Evolutionary conservation across 1,140 invertebrate genomes (phyloP).

Genomic region (Drosophila rhopaloa): DNA sequence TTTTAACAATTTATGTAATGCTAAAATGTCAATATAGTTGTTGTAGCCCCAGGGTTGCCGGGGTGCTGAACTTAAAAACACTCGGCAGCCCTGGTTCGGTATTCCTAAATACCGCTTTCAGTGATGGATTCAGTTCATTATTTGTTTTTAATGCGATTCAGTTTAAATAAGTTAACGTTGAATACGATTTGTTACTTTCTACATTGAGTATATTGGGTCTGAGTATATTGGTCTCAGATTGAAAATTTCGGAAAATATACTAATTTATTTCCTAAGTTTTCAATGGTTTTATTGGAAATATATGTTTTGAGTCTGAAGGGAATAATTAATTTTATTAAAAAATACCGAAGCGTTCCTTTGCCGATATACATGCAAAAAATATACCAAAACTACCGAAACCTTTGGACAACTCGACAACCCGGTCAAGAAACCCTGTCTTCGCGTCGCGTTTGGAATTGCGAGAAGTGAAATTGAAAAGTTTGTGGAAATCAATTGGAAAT

Average conservation of each 20-base stretch:
- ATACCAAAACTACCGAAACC: constrained; percentile 1
- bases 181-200: too few relatives aligned
- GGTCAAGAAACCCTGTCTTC: constrained; percentile 3
- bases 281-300: too few relatives aligned
- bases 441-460: constrained; percentile 52
- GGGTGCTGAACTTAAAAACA: not conserved
- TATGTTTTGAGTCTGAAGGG: too few relatives aligned
- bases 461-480: constrained; percentile 33
- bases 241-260: too few relatives aligned
- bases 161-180: too few relatives aligned
- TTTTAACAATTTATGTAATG: constrained; percentile 81
- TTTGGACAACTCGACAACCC: not conserved
- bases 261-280: too few relatives aligned
- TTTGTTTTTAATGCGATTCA: too few relatives aligned
- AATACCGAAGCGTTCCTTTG: not conserved
- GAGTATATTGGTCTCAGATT: too few relatives aligned
- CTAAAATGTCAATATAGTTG: constrained; percentile 66
- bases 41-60: constrained; percentile 45
- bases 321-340: not conserved
- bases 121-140: not conserved
- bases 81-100: not conserved
- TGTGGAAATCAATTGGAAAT: constrained; percentile 48
- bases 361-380: not conserved
- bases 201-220: too few relatives aligned
- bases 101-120: not conserved